Base-by-base conservation (phyloP, 1,140 invertebrate genomes). In the Anagrus nilaparvatae region DNA sequence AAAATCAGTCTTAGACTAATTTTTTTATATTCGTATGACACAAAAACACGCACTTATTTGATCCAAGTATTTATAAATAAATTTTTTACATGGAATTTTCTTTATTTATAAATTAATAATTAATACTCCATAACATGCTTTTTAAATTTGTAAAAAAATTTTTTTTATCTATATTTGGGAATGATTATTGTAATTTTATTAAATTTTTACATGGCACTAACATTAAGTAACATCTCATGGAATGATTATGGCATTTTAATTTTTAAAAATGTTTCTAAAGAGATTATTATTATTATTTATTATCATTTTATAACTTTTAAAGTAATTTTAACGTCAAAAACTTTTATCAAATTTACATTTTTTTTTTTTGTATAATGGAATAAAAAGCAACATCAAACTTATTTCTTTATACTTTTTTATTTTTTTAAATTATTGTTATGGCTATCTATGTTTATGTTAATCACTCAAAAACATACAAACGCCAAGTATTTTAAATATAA, bases 181-280 rank as follows among this genome's bases (percentile, higher is more conserved):
- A 45, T 45, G 32, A 14, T 40, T 27, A 30, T 34, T 45, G 30
- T 25, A 29, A 40, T 40, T 10, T 14, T 35, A 39, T 19, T 8
- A 40, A 19, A 18, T 33, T 21, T 30, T 7, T 35, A n/a, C 38
- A 45, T 45, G 43, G 43, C 43, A 45, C 43, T 45, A 45, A 38
- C 23, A 5, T 29, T 31, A 5, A 16, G 25, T 44, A 21, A 34
- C 38, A 33, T 17, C 20, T 30, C 16, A 14, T 45, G 43, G 43
- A 45, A 45, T 45, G 38, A 35, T 45, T 45, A 45, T 45, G 43
- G 43, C 43, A 32, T 37, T 14, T n/a, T n/a, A n/a, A n/a, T n/a
- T n/a, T n/a, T n/a, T n/a, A n/a, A n/a, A n/a, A n/a, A n/a, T n/a
- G n/a, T n/a, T n/a, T n/a, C n/a, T n/a, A n/a, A n/a, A n/a, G n/a